Percentiles rank a stretch among this genome's conserved stretches.
Conservation (phyloP, 2,888 invertebrate genomes). For the Antheraea yamamai region DNA sequence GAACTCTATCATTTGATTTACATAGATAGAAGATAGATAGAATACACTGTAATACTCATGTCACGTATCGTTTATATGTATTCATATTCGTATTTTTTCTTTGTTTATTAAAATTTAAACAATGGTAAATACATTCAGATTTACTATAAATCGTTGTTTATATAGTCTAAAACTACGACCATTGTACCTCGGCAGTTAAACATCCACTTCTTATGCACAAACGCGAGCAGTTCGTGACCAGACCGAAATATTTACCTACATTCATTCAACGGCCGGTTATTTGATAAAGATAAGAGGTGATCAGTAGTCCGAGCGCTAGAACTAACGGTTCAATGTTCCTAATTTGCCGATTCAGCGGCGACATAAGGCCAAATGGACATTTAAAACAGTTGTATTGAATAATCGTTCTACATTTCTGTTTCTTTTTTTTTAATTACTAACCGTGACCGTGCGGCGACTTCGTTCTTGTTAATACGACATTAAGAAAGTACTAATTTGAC, state of each 20-base stretch:
- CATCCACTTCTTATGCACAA: constrained; percentile 51
- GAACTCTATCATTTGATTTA: too few relatives aligned
- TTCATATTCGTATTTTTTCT: neutral
- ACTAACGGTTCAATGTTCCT: constrained; percentile 57
- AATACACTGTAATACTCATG: too few relatives aligned
- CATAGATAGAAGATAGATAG: too few relatives aligned
- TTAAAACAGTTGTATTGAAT: constrained; percentile 12
- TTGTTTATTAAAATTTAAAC: neutral
- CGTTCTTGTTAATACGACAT: neutral
- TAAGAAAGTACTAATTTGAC: too few relatives aligned
- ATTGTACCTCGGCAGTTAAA: constrained; percentile 25
- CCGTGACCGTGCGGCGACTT: neutral
- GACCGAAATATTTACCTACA: constrained; percentile 54
- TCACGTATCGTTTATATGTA: too few relatives aligned
- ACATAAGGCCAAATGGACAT: constrained; percentile 11
- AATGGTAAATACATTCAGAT: neutral
- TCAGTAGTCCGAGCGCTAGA: constrained; percentile 50
- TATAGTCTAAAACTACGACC: neutral
- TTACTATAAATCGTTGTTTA: neutral
- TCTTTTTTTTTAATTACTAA: neutral
- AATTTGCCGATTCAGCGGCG: constrained; percentile 52
- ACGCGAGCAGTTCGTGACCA: constrained; percentile 66
- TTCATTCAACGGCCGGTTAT: constrained; percentile 30
- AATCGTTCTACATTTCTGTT: neutral
- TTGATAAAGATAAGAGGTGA: constrained; percentile 60